Evolutionary conservation across 2,113 vertebrate genomes (phyloP).

Genomic region (Nicator chloris): DNA sequence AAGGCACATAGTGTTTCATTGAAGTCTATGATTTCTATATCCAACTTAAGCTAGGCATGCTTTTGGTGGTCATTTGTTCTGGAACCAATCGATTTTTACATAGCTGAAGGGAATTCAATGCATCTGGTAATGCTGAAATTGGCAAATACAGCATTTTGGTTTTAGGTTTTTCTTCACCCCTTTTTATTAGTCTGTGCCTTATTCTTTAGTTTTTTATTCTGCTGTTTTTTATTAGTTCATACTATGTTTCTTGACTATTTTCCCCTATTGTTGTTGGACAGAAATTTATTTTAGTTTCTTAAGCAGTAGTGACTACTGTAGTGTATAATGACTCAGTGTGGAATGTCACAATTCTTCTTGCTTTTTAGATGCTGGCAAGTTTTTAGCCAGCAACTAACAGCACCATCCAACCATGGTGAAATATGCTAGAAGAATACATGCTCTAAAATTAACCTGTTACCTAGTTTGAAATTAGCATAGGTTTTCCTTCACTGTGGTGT

Average conservation of each 20-base stretch:
- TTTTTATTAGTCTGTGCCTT: neutral
- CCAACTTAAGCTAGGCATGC: slow-evolving; percentile 25
- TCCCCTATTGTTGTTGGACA: neutral
- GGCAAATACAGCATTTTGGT: neutral
- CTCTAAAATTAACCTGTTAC: neutral
- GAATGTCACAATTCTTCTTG: neutral
- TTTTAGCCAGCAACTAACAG: neutral
- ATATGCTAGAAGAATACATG: neutral
- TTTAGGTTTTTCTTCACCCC: neutral
- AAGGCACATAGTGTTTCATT: slow-evolving; percentile 2
- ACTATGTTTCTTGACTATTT: neutral
- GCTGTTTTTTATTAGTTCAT: neutral
- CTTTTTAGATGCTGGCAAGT: neutral
- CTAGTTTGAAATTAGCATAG: neutral
- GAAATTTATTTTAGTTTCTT: neutral
- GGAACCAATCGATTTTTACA: slow-evolving; percentile 47
- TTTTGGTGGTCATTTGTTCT: slow-evolving; percentile 44
- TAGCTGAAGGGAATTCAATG: slow-evolving; percentile 46
- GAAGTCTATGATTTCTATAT: neutral
- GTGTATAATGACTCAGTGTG: neutral
- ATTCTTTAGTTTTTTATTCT: neutral
- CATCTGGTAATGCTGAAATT: slow-evolving; percentile 16
- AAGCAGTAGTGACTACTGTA: neutral
- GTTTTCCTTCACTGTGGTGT: neutral
- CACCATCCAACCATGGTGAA: neutral